Percentiles rank a stretch among this genome's conserved stretches.
Conservation (phyloP, 2,113 vertebrate species). For the Mesembrinibis cayennensis region DNA sequence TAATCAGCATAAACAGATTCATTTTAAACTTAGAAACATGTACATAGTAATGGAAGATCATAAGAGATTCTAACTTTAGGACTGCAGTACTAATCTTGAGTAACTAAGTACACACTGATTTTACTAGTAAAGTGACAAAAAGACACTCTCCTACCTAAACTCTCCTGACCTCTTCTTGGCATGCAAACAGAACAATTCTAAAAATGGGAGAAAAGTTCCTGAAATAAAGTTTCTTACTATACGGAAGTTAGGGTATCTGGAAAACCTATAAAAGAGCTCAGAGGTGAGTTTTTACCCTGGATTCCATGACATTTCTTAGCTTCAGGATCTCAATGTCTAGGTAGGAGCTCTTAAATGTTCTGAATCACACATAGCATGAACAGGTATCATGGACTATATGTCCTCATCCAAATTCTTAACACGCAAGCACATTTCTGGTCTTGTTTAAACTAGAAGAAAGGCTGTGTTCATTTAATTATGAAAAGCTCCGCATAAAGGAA, state of each 20-base stretch:
- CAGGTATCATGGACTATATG: not conserved
- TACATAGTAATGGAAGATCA: not conserved
- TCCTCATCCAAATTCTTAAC: not conserved
- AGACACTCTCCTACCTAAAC: not conserved
- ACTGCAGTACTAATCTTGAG: not conserved
- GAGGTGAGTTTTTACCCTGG: not conserved
- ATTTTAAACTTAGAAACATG: not conserved
- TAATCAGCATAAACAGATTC: not conserved
- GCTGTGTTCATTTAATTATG: fast-evolving
- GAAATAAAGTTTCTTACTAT: not conserved
- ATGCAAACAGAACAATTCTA: not conserved
- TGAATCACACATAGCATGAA: not conserved
- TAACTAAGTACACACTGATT: not conserved
- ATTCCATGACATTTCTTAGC: not conserved
- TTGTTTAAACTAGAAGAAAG: not conserved
- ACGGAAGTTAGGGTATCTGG: not conserved
- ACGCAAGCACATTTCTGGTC: not conserved
- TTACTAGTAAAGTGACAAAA: not conserved
- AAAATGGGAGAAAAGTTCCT: not conserved
- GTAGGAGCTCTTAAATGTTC: not conserved
- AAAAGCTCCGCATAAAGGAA: not conserved
- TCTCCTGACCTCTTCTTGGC: not conserved
- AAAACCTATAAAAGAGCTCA: not conserved
- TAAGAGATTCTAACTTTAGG: not conserved
- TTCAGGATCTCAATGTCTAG: not conserved